These are phyloP conservation scores for Lutraria lutraria DNA, from an alignment of 2,888 invertebrate species.

Conservation along the genomic window DNA sequence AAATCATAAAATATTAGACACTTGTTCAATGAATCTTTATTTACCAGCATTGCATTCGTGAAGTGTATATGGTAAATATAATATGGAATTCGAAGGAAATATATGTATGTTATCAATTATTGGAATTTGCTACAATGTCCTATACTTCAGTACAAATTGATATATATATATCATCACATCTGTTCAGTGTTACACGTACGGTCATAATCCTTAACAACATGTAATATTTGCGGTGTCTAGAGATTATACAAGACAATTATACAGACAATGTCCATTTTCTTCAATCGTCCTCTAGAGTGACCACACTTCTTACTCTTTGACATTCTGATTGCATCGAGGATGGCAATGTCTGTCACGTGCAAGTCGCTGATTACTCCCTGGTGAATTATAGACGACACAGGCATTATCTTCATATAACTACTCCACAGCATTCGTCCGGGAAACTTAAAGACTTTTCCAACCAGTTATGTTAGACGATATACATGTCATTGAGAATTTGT, in stretches of 20 bases:
- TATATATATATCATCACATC: not conserved
- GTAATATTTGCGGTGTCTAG: not conserved
- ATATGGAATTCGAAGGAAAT: too few relatives aligned
- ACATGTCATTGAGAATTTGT: too few relatives aligned
- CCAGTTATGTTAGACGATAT: too few relatives aligned
- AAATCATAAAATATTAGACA: too few relatives aligned
- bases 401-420: not conserved
- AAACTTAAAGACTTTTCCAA: too few relatives aligned
- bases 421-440: too few relatives aligned
- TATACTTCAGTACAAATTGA: not conserved
- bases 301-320: not conserved
- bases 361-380: not conserved
- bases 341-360: not conserved
- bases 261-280: not conserved
- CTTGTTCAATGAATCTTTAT: too few relatives aligned
- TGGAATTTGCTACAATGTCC: too few relatives aligned
- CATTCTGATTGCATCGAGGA: not conserved
- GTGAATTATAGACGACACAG: not conserved
- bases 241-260: not conserved
- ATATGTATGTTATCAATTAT: too few relatives aligned
- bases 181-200: not conserved
- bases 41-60: too few relatives aligned
- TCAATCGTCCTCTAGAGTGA: not conserved
- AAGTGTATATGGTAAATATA: too few relatives aligned
- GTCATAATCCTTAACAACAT: not conserved